Conservation (phyloP, 2,888 invertebrate genomes). For the Chrysina gloriosa region DNA sequence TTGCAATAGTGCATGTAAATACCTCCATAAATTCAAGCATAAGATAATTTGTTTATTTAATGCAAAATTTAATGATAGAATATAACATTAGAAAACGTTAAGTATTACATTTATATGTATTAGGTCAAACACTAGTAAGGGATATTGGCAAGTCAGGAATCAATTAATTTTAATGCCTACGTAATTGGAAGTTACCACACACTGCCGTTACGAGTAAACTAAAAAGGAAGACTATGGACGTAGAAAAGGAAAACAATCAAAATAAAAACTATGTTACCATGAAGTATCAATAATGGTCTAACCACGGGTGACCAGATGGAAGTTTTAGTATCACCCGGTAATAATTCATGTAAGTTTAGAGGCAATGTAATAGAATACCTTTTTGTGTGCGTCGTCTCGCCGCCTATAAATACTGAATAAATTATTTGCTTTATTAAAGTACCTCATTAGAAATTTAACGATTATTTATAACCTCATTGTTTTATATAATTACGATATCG, state of each 20-base stretch:
- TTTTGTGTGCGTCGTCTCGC: conserved; percentile 38
- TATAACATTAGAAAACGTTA: too few species aligned
- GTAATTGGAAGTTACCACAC: conserved; percentile 22
- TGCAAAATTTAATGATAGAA: too few species aligned
- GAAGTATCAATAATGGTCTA: conserved; percentile 41
- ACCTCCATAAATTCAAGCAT: too few species aligned
- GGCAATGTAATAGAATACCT: conserved; percentile 43
- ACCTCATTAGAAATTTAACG: conserved; percentile 45
- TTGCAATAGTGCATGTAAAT: too few species aligned
- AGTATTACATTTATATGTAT: not conserved
- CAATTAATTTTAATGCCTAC: conserved; percentile 23
- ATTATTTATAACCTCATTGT: conserved; percentile 44
- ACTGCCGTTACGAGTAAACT: not conserved
- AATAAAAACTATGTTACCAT: conserved; percentile 35
- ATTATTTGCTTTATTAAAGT: conserved; percentile 45
- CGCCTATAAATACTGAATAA: conserved; percentile 44
- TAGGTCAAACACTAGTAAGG: not conserved
- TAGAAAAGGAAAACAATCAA: conserved; percentile 29
- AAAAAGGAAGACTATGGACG: not conserved
- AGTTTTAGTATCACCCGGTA: conserved; percentile 36
- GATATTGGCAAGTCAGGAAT: conserved; percentile 16
- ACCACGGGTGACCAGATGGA: conserved; percentile 43
- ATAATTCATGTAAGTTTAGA: conserved; percentile 43
- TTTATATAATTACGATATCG: conserved; percentile 44
- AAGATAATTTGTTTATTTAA: too few species aligned